phyloP scores from a whole-genome alignment of 1,140 invertebrate species.

The Drosophila hydei region DNA sequence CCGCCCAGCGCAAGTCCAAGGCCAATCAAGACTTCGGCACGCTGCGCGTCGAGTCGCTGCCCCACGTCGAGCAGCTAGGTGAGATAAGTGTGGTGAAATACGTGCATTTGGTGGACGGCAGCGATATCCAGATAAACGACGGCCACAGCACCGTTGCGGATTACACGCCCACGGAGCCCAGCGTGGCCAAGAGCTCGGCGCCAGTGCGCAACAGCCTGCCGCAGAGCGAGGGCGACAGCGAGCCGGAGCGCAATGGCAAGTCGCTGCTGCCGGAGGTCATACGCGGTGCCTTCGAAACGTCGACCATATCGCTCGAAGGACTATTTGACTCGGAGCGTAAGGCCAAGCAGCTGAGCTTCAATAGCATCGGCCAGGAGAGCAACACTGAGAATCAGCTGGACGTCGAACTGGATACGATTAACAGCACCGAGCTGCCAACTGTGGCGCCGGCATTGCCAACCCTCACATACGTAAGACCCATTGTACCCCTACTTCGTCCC shows the following conservation, averaged over 20 bases:
- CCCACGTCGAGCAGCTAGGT: slow-evolving; percentile 87
- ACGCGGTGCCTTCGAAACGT: slow-evolving; percentile 84
- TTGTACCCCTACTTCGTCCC: slow-evolving; percentile 78
- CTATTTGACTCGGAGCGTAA: slow-evolving; percentile 86
- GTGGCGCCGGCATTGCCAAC: slow-evolving; percentile 31
- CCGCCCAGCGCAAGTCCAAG: slow-evolving; percentile 85
- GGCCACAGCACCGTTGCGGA: slow-evolving; percentile 80
- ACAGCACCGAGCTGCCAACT: slow-evolving; percentile 31
- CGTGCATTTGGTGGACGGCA: slow-evolving; percentile 86
- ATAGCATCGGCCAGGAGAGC: slow-evolving; percentile 14
- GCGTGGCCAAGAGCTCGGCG: slow-evolving; percentile 17
- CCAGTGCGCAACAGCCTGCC: slow-evolving; percentile 68
- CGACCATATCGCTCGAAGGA: slow-evolving; percentile 87
- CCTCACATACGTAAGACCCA: slow-evolving; percentile 76
- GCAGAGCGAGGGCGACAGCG: slow-evolving; percentile 4
- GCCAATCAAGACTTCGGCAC: slow-evolving; percentile 84
- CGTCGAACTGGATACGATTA: neutral
- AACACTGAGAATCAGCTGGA: neutral
- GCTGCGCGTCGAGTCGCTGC: slow-evolving; percentile 85
- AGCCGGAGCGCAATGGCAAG: slow-evolving; percentile 63
- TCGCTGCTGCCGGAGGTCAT: slow-evolving; percentile 74
- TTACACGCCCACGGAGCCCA: slow-evolving; percentile 75
- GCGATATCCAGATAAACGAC: slow-evolving; percentile 78
- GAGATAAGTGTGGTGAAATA: slow-evolving; percentile 87
- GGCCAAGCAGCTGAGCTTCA: slow-evolving; percentile 62